Evolutionary conservation across 2,113 vertebrate genomes (phyloP).

Genomic region (Nipponia nippon): DNA sequence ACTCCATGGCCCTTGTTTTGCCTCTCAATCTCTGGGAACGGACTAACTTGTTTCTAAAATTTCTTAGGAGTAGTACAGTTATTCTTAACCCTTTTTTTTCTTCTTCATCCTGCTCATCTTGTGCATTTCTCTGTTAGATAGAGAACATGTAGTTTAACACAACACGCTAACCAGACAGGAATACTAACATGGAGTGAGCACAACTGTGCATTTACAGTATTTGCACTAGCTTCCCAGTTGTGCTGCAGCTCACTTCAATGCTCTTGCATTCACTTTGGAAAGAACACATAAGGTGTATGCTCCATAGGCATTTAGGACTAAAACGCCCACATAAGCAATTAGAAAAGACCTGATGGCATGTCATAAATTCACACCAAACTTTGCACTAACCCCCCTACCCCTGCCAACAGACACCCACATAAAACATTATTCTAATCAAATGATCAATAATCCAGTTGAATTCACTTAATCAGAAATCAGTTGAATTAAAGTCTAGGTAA

Average conservation of each 20-base stretch:
- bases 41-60: not conserved
- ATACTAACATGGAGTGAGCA: not conserved
- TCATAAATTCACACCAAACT: not conserved
- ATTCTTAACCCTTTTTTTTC: not conserved
- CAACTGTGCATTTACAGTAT: not conserved
- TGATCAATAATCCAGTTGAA: not conserved
- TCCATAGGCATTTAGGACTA: not conserved
- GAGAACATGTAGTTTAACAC: not conserved
- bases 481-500: not conserved
- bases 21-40: not conserved
- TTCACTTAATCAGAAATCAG: not conserved
- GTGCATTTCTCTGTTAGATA: not conserved
- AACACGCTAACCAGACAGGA: not conserved
- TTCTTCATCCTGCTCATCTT: not conserved
- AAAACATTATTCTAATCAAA: not conserved
- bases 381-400: rapidly evolving
- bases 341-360: not conserved
- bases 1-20: not conserved
- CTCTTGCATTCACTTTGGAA: not conserved
- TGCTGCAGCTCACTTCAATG: not conserved
- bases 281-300: not conserved
- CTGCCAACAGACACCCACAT: not conserved
- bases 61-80: not conserved
- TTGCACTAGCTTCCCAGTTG: not conserved
- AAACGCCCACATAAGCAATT: not conserved